These are phyloP conservation scores for Cheiracanthium punctorium DNA, from an alignment of 2,888 invertebrate species.

Conservation along the genomic window DNA sequence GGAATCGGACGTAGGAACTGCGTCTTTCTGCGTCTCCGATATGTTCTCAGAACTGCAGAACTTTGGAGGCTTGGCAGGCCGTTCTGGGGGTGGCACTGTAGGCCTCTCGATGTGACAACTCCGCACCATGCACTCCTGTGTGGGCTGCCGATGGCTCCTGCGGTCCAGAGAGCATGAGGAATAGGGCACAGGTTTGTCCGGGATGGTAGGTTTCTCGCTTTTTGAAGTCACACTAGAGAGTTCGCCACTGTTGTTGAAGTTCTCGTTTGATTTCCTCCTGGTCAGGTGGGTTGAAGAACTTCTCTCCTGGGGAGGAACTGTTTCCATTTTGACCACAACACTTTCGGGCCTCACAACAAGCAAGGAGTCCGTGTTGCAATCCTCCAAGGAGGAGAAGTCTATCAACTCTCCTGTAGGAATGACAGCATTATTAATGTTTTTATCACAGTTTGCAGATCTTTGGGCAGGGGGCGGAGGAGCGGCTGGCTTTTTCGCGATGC, in stretches of 20 bases:
- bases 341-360: not conserved
- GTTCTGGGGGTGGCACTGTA: constrained; percentile 47
- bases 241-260: not conserved
- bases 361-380: not conserved
- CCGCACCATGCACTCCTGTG: constrained; percentile 20
- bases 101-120: constrained; percentile 58
- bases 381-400: constrained; percentile 2
- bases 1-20: not conserved
- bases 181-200: constrained; percentile 52
- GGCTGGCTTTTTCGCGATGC: constrained; percentile 41
- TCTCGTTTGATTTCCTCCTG: constrained; percentile 14
- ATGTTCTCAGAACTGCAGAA: constrained; percentile 36
- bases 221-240: not conserved
- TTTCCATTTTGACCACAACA: not conserved
- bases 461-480: constrained; percentile 49
- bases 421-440: not conserved
- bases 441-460: constrained; percentile 10
- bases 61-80: constrained; percentile 30
- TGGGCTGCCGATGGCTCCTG: constrained; percentile 11
- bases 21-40: not conserved
- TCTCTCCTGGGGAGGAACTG: not conserved
- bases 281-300: not conserved
- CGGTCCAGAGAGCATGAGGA: constrained; percentile 58
- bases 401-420: constrained; percentile 24
- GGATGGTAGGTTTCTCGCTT: constrained; percentile 39